Conservation (phyloP, 2,113 vertebrate species). For the Mesembrinibis cayennensis region DNA sequence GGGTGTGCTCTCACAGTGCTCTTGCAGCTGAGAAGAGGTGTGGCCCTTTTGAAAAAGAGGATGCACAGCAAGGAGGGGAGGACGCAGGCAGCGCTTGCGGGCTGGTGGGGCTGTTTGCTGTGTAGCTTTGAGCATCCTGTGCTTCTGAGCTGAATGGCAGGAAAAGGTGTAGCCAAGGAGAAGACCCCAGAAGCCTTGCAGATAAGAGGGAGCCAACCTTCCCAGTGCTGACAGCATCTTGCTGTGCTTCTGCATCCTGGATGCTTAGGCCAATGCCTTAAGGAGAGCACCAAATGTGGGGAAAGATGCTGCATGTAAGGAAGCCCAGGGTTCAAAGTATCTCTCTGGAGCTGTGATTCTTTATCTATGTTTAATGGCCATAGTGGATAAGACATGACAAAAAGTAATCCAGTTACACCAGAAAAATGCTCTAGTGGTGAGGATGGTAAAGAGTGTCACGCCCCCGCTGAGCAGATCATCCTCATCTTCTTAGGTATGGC, state of each 20-base stretch:
- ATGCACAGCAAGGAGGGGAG: neutral
- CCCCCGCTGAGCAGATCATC: neutral
- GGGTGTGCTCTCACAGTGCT: neutral
- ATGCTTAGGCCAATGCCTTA: neutral
- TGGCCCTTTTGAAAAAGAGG: neutral
- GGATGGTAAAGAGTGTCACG: neutral
- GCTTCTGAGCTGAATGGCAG: neutral
- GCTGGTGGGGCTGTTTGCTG: neutral
- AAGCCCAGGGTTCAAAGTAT: neutral
- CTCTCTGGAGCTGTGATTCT: neutral
- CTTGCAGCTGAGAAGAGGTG: neutral
- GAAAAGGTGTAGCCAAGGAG: neutral
- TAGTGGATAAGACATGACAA: neutral
- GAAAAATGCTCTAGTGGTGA: neutral
- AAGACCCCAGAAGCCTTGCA: neutral
- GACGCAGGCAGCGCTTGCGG: rapidly evolving
- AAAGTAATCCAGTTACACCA: neutral
- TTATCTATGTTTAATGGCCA: neutral
- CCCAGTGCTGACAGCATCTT: neutral
- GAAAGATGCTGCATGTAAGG: neutral
- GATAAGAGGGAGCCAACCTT: neutral
- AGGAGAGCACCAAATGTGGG: neutral
- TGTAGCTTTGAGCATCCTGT: neutral
- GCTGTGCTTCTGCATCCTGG: neutral
- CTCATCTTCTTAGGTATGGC: neutral